These are phyloP conservation scores for human (Homo sapiens) DNA, from an alignment of 2,113 vertebrate genomes.

Conservation along the genomic window DNA sequence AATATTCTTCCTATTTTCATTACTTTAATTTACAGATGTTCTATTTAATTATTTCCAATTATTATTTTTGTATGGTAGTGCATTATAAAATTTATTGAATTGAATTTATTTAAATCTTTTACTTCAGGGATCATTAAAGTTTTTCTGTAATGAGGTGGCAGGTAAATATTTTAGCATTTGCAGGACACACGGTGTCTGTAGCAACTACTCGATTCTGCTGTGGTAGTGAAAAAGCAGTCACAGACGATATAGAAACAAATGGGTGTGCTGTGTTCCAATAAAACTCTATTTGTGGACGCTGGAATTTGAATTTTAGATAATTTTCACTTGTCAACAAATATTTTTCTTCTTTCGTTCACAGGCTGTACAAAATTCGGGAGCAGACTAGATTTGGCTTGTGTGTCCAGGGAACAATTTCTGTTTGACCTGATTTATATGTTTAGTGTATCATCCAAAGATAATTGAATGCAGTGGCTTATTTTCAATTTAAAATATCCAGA, in stretches of 20 bases:
- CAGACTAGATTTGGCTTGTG: background rate
- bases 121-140: background rate
- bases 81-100: background rate
- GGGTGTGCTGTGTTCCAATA: background rate
- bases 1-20: conserved; percentile 7
- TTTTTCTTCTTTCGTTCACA: background rate
- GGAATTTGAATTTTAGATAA: conserved; percentile 4
- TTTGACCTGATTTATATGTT: conserved; percentile 20
- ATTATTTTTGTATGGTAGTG: background rate
- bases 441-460: conserved; percentile 2
- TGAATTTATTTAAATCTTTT: background rate
- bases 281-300: background rate
- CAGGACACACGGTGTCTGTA: background rate
- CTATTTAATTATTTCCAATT: background rate
- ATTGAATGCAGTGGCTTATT: conserved; percentile 12
- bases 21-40: conserved; percentile 18
- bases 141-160: background rate
- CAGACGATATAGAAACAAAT: background rate
- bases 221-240: background rate
- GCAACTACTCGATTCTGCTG: background rate
- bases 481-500: conserved; percentile 32
- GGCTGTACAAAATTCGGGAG: background rate
- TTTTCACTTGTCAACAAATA: background rate
- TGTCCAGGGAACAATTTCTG: background rate
- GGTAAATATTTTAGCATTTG: conserved; percentile 29